phyloP scores from a whole-genome alignment of 2,113 vertebrate species.

The Hemichromis elongatus region DNA sequence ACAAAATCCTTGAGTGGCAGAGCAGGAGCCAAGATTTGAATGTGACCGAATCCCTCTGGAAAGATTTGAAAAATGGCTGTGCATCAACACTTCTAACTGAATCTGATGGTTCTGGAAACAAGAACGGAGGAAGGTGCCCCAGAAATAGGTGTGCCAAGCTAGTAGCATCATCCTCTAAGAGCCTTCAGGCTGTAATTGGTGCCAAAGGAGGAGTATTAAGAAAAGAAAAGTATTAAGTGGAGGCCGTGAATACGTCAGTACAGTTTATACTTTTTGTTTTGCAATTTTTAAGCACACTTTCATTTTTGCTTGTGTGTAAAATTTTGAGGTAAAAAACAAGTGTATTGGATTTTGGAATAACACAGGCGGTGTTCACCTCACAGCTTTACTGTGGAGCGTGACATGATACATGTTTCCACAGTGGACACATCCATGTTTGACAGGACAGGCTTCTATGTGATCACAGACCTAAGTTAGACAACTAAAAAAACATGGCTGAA shows the following conservation, averaged over 20 bases:
- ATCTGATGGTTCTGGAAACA: background rate
- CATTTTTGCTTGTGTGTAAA: background rate
- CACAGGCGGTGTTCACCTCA: background rate
- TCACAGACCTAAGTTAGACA: background rate
- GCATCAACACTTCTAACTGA: background rate
- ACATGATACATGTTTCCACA: background rate
- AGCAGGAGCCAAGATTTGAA: background rate
- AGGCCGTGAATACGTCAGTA: too few species aligned
- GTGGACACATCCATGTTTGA: too few species aligned
- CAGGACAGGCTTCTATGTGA: too few species aligned
- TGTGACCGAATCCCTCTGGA: background rate
- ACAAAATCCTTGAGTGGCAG: background rate
- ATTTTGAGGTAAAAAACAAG: fast-evolving
- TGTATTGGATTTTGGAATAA: background rate
- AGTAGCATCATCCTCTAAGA: too few species aligned
- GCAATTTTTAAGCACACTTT: background rate
- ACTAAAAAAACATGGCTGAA: background rate
- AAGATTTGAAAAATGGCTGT: background rate
- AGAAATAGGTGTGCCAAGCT: too few species aligned
- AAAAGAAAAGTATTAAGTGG: too few species aligned
- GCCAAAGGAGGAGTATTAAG: too few species aligned
- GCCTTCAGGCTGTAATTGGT: too few species aligned
- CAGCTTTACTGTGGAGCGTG: background rate
- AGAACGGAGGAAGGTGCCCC: background rate
- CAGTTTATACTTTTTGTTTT: too few species aligned